A percentile compares a stretch with the other conserved stretches of the same genome.
Conservation (phyloP, 2,888 invertebrate genomes). For the Eumacrocentrus americanus region DNA sequence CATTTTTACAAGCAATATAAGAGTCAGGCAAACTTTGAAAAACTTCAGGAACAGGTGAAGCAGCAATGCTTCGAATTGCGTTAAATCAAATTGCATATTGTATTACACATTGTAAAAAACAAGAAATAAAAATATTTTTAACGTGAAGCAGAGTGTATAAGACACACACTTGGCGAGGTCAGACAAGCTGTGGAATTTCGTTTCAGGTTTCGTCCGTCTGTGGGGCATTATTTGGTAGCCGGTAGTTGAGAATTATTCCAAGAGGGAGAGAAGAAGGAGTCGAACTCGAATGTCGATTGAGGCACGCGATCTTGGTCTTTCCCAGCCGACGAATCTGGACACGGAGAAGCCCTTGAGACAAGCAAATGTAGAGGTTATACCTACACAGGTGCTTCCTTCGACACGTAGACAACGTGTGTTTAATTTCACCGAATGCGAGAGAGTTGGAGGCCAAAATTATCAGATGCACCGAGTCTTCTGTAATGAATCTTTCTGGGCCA, state of each 20-base stretch:
- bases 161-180: too few species aligned
- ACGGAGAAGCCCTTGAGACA: slow-evolving; percentile 21
- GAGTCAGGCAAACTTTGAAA: background rate
- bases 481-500: slow-evolving; percentile 33
- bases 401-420: slow-evolving; percentile 24
- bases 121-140: too few species aligned
- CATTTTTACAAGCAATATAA: slow-evolving; percentile 9
- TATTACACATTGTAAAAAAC: too few species aligned
- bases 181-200: slow-evolving; percentile 25
- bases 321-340: background rate
- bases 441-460: slow-evolving; percentile 33
- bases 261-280: slow-evolving; percentile 21
- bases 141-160: too few species aligned
- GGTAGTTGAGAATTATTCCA: slow-evolving; percentile 30
- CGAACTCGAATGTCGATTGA: slow-evolving; percentile 35
- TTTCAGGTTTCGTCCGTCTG: slow-evolving; percentile 14
- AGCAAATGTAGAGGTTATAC: background rate
- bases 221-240: slow-evolving; percentile 32
- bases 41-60: background rate
- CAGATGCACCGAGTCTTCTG: slow-evolving; percentile 26
- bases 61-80: too few species aligned
- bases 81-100: too few species aligned
- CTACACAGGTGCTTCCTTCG: background rate
- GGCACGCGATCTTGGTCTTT: slow-evolving; percentile 38
- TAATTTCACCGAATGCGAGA: slow-evolving; percentile 14